Conservation (phyloP, 2,888 invertebrate species). For the Cheilosia impressa region DNA sequence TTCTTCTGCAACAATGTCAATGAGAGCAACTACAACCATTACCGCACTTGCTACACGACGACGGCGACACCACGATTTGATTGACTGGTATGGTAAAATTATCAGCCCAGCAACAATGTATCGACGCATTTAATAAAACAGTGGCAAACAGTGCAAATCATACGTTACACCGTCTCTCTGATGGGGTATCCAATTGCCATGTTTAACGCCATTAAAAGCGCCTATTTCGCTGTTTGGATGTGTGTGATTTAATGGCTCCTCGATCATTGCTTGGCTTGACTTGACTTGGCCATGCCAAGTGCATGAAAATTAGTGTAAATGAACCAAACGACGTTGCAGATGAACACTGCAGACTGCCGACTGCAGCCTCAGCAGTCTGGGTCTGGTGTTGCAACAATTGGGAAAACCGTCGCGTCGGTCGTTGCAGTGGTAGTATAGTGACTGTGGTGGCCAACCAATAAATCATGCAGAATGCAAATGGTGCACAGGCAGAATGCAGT, state of each 20-base stretch:
- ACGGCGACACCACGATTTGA: conserved; percentile 35
- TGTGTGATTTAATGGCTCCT: conserved; percentile 70
- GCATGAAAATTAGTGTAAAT: conserved; percentile 74
- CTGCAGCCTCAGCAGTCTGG: conserved; percentile 49
- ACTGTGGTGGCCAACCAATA: conserved; percentile 64
- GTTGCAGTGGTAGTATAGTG: conserved; percentile 13
- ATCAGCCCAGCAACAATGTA: conserved; percentile 50
- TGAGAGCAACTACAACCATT: conserved; percentile 13
- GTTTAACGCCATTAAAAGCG: conserved; percentile 70
- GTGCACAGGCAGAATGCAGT: conserved; percentile 64
- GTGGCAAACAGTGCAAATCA: conserved; percentile 60
- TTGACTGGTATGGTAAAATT: conserved; percentile 48
- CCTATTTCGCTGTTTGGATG: conserved; percentile 57
- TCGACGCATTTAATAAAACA: conserved; percentile 54
- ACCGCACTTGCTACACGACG: conserved; percentile 7
- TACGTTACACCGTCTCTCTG: conserved; percentile 55
- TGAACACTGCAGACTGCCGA: conserved; percentile 67
- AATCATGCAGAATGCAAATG: conserved; percentile 75
- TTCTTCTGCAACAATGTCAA: neutral
- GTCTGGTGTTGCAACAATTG: conserved; percentile 56
- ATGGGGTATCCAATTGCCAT: conserved; percentile 65
- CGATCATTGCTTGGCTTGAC: conserved; percentile 41
- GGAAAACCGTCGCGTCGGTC: conserved; percentile 45
- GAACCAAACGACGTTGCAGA: conserved; percentile 65
- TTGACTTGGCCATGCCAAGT: conserved; percentile 57